These are phyloP conservation scores for Actinemys pallida DNA, from an alignment of 2,113 vertebrate genomes.

Conservation along the genomic window DNA sequence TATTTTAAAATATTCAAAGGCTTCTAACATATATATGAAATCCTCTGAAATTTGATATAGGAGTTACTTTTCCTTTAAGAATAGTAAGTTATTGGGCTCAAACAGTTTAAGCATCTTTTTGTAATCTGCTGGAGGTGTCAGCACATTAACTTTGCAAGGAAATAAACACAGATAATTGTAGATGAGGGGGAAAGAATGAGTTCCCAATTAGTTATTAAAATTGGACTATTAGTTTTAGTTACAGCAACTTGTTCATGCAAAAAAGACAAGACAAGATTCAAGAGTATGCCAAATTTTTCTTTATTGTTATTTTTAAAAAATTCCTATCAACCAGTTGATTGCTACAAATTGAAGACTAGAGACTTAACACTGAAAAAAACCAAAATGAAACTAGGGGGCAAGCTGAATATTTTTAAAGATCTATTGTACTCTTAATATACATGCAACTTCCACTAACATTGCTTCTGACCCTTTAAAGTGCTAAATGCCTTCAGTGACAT, in stretches of 20 bases:
- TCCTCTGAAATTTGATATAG: constrained; percentile 48
- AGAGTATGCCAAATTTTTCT: not conserved
- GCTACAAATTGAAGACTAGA: not conserved
- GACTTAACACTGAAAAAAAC: fast-evolving
- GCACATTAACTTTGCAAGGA: constrained; percentile 46
- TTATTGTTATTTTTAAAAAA: not conserved
- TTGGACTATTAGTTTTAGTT: constrained; percentile 56
- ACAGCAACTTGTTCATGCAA: not conserved
- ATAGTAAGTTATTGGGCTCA: constrained; percentile 24
- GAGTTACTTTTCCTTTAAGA: constrained; percentile 44
- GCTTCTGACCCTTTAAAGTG: not conserved
- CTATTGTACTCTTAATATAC: not conserved
- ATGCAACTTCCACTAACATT: not conserved
- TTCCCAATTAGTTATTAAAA: constrained; percentile 65
- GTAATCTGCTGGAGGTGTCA: constrained; percentile 39
- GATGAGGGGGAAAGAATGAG: constrained; percentile 50
- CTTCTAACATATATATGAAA: constrained; percentile 19
- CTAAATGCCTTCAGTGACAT: not conserved
- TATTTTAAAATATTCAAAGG: constrained; percentile 12
- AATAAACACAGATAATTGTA: constrained; percentile 64
- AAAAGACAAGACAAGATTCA: constrained; percentile 31
- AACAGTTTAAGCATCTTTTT: constrained; percentile 54
- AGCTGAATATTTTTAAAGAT: not conserved
- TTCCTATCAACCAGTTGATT: not conserved
- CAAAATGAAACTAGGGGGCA: not conserved